Evolutionary conservation across 2,113 vertebrate genomes (phyloP).

Genomic region (Microtus pennsylvanicus): DNA sequence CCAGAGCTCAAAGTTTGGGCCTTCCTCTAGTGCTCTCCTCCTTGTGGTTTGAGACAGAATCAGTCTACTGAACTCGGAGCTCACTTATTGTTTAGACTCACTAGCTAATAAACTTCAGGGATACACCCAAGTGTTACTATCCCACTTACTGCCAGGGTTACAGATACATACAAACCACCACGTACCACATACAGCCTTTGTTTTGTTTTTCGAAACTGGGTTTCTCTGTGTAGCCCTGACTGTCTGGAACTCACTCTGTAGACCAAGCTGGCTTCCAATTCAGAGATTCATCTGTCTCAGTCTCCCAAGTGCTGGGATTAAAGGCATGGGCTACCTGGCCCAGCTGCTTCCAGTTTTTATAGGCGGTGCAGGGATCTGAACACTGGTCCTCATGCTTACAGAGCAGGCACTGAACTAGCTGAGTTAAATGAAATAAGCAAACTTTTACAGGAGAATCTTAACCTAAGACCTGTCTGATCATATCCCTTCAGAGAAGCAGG

Average conservation of each 20-base stretch:
- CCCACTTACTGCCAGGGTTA: background rate
- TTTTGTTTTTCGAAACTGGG: background rate
- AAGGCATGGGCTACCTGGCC: too few species aligned
- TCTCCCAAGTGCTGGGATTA: too few species aligned
- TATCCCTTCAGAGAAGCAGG: background rate
- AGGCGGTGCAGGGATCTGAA: background rate
- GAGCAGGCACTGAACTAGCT: background rate
- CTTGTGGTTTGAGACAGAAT: background rate
- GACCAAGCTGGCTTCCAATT: too few species aligned
- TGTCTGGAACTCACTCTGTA: background rate
- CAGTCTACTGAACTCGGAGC: background rate
- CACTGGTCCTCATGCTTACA: background rate
- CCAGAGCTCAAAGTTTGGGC: background rate
- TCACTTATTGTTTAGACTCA: background rate
- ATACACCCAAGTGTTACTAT: background rate
- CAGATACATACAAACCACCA: background rate
- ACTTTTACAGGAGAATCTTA: background rate
- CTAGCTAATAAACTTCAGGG: background rate
- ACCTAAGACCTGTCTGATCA: background rate
- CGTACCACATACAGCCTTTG: background rate
- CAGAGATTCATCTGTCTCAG: too few species aligned
- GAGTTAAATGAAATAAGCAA: background rate
- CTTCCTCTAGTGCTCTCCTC: background rate
- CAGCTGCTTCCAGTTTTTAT: background rate
- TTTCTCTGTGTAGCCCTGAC: background rate